These are phyloP conservation scores for Hippocampus abdominalis DNA, from an alignment of 2,113 vertebrate species.

Conservation along the genomic window DNA sequence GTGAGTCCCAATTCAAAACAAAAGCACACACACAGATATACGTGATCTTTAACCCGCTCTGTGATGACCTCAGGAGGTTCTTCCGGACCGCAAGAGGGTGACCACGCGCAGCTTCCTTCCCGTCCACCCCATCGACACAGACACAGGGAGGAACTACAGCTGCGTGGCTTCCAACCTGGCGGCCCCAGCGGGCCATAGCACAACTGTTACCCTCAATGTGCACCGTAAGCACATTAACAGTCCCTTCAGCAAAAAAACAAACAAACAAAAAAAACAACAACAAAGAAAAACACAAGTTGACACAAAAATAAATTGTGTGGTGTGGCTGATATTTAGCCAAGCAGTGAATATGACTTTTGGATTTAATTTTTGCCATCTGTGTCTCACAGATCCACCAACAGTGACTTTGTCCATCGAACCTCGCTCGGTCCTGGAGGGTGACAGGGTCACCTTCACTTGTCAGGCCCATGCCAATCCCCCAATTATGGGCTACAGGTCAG, in stretches of 20 bases:
- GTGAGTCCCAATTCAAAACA: slow-evolving; percentile 57
- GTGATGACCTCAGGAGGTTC: slow-evolving; percentile 73
- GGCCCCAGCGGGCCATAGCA: slow-evolving; percentile 79
- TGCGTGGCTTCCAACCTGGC: slow-evolving; percentile 84
- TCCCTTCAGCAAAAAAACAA: neutral
- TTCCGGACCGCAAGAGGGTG: slow-evolving; percentile 85
- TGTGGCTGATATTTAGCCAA: neutral
- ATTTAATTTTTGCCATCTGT: slow-evolving; percentile 1
- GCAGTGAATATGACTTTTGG: neutral
- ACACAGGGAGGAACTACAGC: slow-evolving; percentile 85
- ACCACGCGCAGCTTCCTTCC: slow-evolving; percentile 84
- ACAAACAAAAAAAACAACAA: neutral
- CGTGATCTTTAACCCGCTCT: neutral
- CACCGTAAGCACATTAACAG: slow-evolving; percentile 78
- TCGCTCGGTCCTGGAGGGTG: slow-evolving; percentile 89
- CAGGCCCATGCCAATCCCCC: slow-evolving; percentile 89
- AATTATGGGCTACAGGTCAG: slow-evolving; percentile 90
- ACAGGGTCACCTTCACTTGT: slow-evolving; percentile 89
- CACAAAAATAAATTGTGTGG: neutral
- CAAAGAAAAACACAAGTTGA: too few species aligned
- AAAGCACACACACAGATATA: neutral
- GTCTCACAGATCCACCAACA: slow-evolving; percentile 78
- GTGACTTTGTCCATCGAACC: slow-evolving; percentile 94
- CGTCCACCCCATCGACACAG: slow-evolving; percentile 82
- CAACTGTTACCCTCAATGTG: slow-evolving; percentile 84